These are phyloP conservation scores for Amphimallon solstitiale DNA, from an alignment of 2,888 invertebrate genomes.

Conservation along the genomic window DNA sequence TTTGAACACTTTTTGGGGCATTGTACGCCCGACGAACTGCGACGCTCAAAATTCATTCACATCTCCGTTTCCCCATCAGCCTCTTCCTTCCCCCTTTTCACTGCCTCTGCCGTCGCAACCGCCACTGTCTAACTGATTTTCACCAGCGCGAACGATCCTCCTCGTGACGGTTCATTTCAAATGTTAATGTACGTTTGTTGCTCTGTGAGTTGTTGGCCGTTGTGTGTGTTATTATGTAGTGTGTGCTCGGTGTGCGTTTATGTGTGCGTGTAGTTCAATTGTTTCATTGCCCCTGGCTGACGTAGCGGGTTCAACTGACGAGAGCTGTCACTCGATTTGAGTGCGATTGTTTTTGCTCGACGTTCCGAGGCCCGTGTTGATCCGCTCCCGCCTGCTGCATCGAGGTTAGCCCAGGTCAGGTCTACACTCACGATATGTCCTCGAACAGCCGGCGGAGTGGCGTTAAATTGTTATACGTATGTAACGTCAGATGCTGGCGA, in stretches of 20 bases:
- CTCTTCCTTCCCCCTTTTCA: constrained; percentile 10
- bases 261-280: constrained; percentile 49
- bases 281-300: constrained; percentile 51
- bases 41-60: background rate
- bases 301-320: constrained; percentile 50
- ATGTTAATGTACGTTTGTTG: constrained; percentile 44
- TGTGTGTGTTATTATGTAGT: constrained; percentile 22
- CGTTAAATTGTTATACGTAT: constrained; percentile 52
- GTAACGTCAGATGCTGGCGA: constrained; percentile 35
- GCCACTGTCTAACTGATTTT: background rate
- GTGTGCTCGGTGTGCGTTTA: constrained; percentile 6
- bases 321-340: constrained; percentile 51
- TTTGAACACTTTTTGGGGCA: too few relatives aligned
- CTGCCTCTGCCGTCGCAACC: background rate
- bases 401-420: constrained; percentile 48
- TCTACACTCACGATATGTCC: constrained; percentile 51
- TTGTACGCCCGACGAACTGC: background rate
- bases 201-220: background rate
- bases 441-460: constrained; percentile 46
- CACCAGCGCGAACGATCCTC: background rate
- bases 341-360: constrained; percentile 53
- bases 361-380: constrained; percentile 48
- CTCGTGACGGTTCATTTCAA: constrained; percentile 43
- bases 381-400: constrained; percentile 47
- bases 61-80: constrained; percentile 6